Evolutionary conservation across 2,888 invertebrate species (phyloP).

Genomic region (Leptinotarsa juncta): DNA sequence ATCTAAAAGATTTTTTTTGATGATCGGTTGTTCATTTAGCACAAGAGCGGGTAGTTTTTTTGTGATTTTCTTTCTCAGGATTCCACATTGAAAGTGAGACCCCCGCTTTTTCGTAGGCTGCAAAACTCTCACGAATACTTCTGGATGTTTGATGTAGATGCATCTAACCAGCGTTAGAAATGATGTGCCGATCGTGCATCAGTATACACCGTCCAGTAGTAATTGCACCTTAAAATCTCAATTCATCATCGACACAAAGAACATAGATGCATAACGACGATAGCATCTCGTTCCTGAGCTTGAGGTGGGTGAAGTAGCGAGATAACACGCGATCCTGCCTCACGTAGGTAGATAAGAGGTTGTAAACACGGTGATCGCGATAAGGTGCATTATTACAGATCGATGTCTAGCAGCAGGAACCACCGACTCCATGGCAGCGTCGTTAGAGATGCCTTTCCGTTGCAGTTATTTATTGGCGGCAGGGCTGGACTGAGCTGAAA

Average conservation of each 20-base stretch:
- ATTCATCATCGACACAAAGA: constrained; percentile 23
- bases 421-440: constrained; percentile 30
- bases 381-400: constrained; percentile 46
- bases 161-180: too few relatives aligned
- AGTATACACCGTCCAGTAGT: neutral
- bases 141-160: too few relatives aligned
- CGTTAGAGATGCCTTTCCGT: constrained; percentile 41
- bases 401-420: constrained; percentile 36
- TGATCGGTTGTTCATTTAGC: too few relatives aligned
- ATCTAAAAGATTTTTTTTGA: too few relatives aligned
- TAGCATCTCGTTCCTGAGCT: constrained; percentile 37
- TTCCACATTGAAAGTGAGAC: too few relatives aligned
- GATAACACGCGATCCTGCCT: constrained; percentile 48
- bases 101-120: too few relatives aligned
- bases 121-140: too few relatives aligned
- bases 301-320: constrained; percentile 46
- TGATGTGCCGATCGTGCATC: neutral
- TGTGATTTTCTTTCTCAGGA: too few relatives aligned
- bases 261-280: constrained; percentile 25
- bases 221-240: constrained; percentile 2
- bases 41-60: too few relatives aligned
- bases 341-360: constrained; percentile 53
- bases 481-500: too few relatives aligned
- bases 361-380: constrained; percentile 55
- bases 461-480: constrained; percentile 36